phyloP scores from a whole-genome alignment of 1,140 invertebrate species.

The Procambarus clarkii region DNA sequence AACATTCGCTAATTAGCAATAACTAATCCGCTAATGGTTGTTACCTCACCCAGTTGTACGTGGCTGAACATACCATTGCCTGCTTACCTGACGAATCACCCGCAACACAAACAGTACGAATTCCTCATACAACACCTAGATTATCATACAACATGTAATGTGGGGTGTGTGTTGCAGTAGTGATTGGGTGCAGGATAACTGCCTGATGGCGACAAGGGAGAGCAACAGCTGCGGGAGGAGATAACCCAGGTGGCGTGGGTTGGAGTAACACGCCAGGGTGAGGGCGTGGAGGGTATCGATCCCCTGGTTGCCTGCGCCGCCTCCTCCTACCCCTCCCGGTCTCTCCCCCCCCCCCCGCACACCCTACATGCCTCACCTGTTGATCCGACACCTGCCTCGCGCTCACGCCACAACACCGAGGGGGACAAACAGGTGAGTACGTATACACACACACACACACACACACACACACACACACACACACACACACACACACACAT shows the following conservation, averaged over 20 bases:
- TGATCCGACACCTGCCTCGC: constrained; percentile 5
- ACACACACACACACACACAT: neutral
- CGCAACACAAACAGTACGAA: too few relatives aligned
- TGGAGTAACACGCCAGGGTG: neutral
- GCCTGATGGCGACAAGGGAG: neutral
- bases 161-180: too few relatives aligned
- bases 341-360: too few relatives aligned
- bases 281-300: constrained; percentile 12
- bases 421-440: neutral
- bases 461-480: neutral
- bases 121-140: too few relatives aligned
- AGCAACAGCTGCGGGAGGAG: neutral
- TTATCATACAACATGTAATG: too few relatives aligned
- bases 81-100: too few relatives aligned
- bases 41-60: too few relatives aligned
- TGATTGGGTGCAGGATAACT: too few relatives aligned
- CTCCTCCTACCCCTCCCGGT: neutral
- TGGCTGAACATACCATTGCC: too few relatives aligned
- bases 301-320: neutral
- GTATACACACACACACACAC: neutral
- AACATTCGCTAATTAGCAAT: too few relatives aligned
- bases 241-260: neutral
- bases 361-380: neutral
- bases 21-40: too few relatives aligned
- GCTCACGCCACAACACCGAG: neutral